These are phyloP conservation scores for Bombus difficillimus DNA, from an alignment of 1,140 invertebrate species.

Conservation along the genomic window DNA sequence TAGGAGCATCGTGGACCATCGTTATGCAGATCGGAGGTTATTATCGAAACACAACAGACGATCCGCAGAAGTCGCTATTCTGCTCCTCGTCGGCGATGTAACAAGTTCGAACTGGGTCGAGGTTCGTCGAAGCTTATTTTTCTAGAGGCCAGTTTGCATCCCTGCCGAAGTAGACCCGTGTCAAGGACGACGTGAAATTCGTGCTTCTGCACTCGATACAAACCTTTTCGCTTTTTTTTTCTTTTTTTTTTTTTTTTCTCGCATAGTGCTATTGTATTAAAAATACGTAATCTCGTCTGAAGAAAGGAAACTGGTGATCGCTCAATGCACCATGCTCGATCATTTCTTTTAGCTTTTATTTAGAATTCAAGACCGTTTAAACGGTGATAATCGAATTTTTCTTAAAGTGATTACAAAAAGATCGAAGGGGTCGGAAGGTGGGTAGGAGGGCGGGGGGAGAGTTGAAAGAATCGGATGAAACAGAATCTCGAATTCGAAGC, in stretches of 20 bases:
- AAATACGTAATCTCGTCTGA: too few relatives aligned
- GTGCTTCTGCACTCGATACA: too few relatives aligned
- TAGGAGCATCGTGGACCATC: not conserved
- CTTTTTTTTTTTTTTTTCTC: too few relatives aligned
- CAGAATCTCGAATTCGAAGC: too few relatives aligned
- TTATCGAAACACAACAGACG: not conserved
- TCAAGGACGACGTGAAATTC: slow-evolving; percentile 18
- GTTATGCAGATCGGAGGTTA: not conserved
- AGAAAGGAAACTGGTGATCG: too few relatives aligned
- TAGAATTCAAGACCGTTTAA: too few relatives aligned
- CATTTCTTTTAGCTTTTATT: too few relatives aligned
- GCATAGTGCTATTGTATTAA: too few relatives aligned
- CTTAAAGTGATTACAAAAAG: not conserved
- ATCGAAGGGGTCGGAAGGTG: rapidly evolving
- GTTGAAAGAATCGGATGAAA: too few relatives aligned
- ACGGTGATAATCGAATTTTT: not conserved
- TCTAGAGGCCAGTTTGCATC: slow-evolving; percentile 22
- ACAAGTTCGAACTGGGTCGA: slow-evolving; percentile 27
- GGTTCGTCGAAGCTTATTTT: slow-evolving; percentile 27
- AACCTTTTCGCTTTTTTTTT: too few relatives aligned
- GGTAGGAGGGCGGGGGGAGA: too few relatives aligned
- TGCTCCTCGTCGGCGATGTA: not conserved
- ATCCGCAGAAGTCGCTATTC: not conserved
- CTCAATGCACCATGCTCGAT: too few relatives aligned
- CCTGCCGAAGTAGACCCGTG: slow-evolving; percentile 18